Evolutionary conservation across 1,140 invertebrate species (phyloP).

Genomic region (Choristoneura fumiferana): DNA sequence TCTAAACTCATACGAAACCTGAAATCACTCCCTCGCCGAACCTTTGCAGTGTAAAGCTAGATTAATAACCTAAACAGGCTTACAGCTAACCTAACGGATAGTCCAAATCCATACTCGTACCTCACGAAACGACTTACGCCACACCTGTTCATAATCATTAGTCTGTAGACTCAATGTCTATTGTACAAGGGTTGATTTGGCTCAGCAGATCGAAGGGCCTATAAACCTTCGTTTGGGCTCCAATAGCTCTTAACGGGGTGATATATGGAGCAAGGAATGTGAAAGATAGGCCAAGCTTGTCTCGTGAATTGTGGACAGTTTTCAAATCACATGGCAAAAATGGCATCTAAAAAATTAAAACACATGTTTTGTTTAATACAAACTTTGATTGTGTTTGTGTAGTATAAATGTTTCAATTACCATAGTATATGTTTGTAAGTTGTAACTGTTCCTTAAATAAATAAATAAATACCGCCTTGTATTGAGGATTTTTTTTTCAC

Average conservation of each 20-base stretch:
- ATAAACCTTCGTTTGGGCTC: constrained; percentile 74
- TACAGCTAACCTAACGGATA: constrained; percentile 1
- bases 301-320: neutral
- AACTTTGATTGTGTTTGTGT: too few species aligned
- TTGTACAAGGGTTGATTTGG: too few species aligned
- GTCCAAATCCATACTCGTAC: constrained; percentile 5
- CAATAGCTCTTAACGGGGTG: constrained; percentile 54
- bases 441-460: too few species aligned
- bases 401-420: too few species aligned
- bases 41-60: constrained; percentile 1
- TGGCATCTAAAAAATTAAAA: too few species aligned
- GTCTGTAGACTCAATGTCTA: too few species aligned
- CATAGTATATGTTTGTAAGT: too few species aligned
- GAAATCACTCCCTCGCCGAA: constrained; percentile 1
- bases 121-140: neutral
- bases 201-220: too few species aligned
- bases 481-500: too few species aligned
- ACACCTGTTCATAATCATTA: constrained; percentile 2
- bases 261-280: constrained; percentile 59
- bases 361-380: too few species aligned
- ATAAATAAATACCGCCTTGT: too few species aligned
- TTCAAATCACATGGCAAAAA: neutral
- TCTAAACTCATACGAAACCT: neutral
- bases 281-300: constrained; percentile 44
- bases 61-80: constrained; percentile 11